Conservation (phyloP, 2,797 vertebrate genomes). For the Tragelaphus oryx region DNA sequence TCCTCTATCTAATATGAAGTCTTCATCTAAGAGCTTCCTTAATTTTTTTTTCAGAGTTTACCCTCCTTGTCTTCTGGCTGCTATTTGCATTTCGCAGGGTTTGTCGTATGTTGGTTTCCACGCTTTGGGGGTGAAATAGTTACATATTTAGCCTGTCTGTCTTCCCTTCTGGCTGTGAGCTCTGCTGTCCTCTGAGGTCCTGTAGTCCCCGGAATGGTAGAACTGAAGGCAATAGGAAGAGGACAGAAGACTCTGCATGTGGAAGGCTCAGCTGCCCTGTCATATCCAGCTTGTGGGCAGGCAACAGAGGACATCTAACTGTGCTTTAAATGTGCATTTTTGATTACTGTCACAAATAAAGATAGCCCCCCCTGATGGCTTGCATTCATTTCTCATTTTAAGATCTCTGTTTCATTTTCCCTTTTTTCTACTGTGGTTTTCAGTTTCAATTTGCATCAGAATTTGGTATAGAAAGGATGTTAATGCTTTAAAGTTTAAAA, state of each 20-base stretch:
- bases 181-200: not conserved
- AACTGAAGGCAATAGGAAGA: not conserved
- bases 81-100: not conserved
- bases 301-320: not conserved
- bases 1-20: not conserved
- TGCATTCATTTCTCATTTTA: not conserved
- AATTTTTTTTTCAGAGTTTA: not conserved
- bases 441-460: not conserved
- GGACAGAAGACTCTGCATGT: no score
- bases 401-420: not conserved
- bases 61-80: not conserved
- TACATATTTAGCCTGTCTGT: not conserved
- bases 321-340: not conserved
- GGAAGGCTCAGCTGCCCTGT: not conserved
- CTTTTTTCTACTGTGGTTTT: not conserved
- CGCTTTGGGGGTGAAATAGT: no score
- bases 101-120: not conserved
- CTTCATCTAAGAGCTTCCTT: not conserved
- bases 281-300: no score
- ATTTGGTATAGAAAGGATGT: not conserved
- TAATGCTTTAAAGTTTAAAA: not conserved
- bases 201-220: not conserved
- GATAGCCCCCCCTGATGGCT: not conserved
- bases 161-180: not conserved
- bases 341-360: not conserved